Evolutionary conservation across 2,113 vertebrate species (phyloP).

Genomic region (Thermophis baileyi): DNA sequence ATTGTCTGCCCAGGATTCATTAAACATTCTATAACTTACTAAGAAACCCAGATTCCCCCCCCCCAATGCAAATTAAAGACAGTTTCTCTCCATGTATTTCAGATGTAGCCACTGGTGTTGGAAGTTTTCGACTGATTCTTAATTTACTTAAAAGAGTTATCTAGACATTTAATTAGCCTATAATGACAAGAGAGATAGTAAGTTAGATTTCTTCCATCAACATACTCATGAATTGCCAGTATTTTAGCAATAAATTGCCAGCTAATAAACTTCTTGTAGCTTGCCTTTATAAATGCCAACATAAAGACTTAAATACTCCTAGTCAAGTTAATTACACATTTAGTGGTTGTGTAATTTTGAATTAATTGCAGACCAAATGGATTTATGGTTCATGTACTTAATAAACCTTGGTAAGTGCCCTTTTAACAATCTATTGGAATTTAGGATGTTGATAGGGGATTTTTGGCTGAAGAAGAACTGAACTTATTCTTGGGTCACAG

Average conservation of each 20-base stretch:
- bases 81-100: not conserved
- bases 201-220: conserved; percentile 71
- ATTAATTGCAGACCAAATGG: conserved; percentile 82
- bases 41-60: rapidly evolving
- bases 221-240: conserved; percentile 69
- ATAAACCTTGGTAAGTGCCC: conserved; percentile 76
- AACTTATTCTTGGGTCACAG: conserved; percentile 15
- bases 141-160: conserved; percentile 61
- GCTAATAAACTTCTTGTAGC: conserved; percentile 76
- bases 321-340: conserved; percentile 79
- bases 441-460: conserved; percentile 58
- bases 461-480: conserved; percentile 64
- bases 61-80: not conserved
- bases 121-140: conserved; percentile 48
- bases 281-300: conserved; percentile 79
- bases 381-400: conserved; percentile 83
- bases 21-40: not conserved
- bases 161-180: conserved; percentile 63
- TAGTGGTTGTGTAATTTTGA: conserved; percentile 80
- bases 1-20: not conserved
- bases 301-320: conserved; percentile 73
- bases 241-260: conserved; percentile 77
- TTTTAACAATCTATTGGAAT: conserved; percentile 77
- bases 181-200: conserved; percentile 60
- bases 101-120: not conserved